A percentile compares a stretch with the other conserved stretches of the same genome.
These are phyloP conservation scores for Acanthoscelides obtectus DNA, from an alignment of 2,888 invertebrate species.

Conservation along the genomic window DNA sequence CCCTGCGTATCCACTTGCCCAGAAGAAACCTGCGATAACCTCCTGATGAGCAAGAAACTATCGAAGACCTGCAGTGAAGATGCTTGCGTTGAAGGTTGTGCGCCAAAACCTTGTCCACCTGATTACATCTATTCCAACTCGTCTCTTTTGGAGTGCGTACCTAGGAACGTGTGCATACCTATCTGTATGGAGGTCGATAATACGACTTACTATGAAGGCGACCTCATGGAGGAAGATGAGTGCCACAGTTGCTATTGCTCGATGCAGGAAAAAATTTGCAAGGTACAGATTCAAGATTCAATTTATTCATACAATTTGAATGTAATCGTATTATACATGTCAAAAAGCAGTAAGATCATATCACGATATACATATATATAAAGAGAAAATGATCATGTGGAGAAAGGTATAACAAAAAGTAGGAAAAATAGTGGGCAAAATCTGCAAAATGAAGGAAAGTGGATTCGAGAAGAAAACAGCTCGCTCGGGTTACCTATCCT, in stretches of 20 bases:
- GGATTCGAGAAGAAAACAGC: too few species aligned
- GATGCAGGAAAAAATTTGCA: constrained; percentile 58
- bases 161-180: constrained; percentile 64
- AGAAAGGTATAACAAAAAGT: too few species aligned
- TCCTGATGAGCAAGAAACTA: constrained; percentile 58
- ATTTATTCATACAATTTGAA: constrained; percentile 1
- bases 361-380: too few species aligned
- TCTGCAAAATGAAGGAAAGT: too few species aligned
- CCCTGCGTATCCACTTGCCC: constrained; percentile 82
- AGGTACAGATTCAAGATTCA: too few species aligned
- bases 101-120: constrained; percentile 66
- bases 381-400: too few species aligned
- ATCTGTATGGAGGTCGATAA: constrained; percentile 61
- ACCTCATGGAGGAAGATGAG: constrained; percentile 66
- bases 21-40: constrained; percentile 78
- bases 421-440: too few species aligned
- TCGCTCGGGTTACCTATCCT: too few species aligned
- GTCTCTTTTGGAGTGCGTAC: constrained; percentile 67
- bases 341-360: too few species aligned
- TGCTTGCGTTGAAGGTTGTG: constrained; percentile 79
- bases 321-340: too few species aligned
- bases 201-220: constrained; percentile 66
- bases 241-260: constrained; percentile 80
- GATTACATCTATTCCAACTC: constrained; percentile 70
- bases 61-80: constrained; percentile 67